A percentile compares a stretch with the other conserved stretches of the same genome.
Conservation (phyloP, 2,888 invertebrate genomes). For the Crioceris asparagi region DNA sequence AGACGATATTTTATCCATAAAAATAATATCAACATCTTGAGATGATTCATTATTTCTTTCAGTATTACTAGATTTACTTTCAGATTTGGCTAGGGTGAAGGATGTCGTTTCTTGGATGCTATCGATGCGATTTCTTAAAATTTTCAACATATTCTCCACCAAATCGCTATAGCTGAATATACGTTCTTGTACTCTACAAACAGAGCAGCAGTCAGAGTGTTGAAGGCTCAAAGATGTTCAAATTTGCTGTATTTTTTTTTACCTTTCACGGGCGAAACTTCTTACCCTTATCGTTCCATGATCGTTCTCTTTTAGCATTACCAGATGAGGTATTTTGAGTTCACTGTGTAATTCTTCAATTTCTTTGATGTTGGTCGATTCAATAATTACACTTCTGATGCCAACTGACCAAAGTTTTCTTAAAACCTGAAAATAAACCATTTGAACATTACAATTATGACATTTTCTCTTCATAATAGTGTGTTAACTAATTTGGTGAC, state of each 20-base stretch:
- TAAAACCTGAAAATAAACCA: constrained; percentile 36
- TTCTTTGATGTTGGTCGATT: constrained; percentile 51
- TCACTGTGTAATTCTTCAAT: constrained; percentile 51
- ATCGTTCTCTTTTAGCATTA: constrained; percentile 53
- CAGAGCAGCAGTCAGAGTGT: neutral
- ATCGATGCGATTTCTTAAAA: constrained; percentile 38
- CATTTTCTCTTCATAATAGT: too few relatives aligned
- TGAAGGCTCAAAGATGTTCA: neutral
- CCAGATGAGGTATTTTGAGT: constrained; percentile 50
- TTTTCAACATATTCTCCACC: constrained; percentile 59
- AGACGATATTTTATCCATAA: constrained; percentile 57
- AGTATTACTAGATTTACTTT: constrained; percentile 26
- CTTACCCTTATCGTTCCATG: constrained; percentile 44
- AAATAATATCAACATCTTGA: constrained; percentile 52
- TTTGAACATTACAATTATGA: too few relatives aligned
- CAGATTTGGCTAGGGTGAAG: constrained; percentile 24
- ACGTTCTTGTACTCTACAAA: constrained; percentile 50
- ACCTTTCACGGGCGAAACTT: constrained; percentile 52
- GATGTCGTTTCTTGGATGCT: constrained; percentile 16
- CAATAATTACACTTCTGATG: constrained; percentile 51
- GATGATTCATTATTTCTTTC: constrained; percentile 35
- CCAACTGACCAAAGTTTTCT: constrained; percentile 63
- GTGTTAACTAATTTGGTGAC: too few relatives aligned
- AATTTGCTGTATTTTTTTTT: neutral
- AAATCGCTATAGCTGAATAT: constrained; percentile 51